phyloP scores from a whole-genome alignment of 2,888 invertebrate species.

The Trissolcus brochymenae region DNA sequence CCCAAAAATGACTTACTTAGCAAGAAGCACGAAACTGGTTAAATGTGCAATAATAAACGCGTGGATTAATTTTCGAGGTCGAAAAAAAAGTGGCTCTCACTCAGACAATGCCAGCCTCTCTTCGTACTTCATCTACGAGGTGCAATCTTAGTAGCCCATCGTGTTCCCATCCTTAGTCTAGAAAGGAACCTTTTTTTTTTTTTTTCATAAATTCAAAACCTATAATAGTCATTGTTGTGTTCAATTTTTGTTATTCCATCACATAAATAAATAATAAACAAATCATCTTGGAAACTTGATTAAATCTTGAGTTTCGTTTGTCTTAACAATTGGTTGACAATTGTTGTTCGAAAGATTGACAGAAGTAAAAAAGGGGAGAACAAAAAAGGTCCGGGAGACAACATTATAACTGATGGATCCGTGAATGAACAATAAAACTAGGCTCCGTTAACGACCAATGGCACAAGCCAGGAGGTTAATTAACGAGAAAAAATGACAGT shows the following conservation, averaged over 20 bases:
- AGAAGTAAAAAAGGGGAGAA: neutral
- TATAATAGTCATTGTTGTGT: slow-evolving; percentile 46
- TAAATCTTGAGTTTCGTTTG: neutral
- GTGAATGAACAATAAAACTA: neutral
- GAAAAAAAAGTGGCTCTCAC: slow-evolving; percentile 40
- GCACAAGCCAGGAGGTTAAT: neutral
- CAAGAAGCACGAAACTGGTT: too few relatives aligned
- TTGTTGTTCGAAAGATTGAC: neutral
- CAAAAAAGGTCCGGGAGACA: neutral
- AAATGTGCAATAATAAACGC: slow-evolving; percentile 19
- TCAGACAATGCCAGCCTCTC: slow-evolving; percentile 34
- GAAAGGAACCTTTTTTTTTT: slow-evolving; percentile 27
- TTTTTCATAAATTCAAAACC: slow-evolving; percentile 40
- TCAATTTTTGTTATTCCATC: neutral
- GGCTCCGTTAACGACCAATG: neutral
- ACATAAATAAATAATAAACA: neutral
- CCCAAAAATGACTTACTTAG: too few relatives aligned
- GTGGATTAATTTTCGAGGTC: slow-evolving; percentile 45
- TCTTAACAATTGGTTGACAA: neutral
- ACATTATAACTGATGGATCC: too few relatives aligned
- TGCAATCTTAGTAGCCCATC: slow-evolving; percentile 50
- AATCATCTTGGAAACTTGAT: neutral
- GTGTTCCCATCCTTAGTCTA: slow-evolving; percentile 45
- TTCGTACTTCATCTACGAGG: slow-evolving; percentile 6
- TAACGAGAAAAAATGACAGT: slow-evolving; percentile 1